Evolutionary conservation across 2,888 invertebrate genomes (phyloP), one percentile per base, ranked within the genome.

Genomic region (Dryocosmus kuriphilus): DNA sequence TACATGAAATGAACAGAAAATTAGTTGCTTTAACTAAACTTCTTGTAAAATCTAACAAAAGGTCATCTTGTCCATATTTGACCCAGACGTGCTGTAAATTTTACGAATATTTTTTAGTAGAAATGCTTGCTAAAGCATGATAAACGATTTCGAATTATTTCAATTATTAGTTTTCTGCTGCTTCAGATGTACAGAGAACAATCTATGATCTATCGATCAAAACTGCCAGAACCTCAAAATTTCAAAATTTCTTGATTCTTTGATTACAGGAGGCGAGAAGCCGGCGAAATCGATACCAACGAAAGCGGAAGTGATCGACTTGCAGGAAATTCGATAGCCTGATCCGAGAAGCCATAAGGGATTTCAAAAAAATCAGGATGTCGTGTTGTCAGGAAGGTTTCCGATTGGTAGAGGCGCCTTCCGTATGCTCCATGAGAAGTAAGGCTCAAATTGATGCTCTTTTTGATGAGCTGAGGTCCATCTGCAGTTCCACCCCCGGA

Each of bases 361-460:
- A 32, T 51, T n/a, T 9, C 5, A 30, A n/a, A 71, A 75, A 16
- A 38, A 75, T 83, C 61, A 86, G 82, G 30, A 88, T 90, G 87
- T 84, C 90, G 35, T 83, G 85, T 41, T 86, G 87, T 67, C 88
- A 85, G 80, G 89, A 89, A 74, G 89, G 90, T 24, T 91, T 91
- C 77, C 89, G 90, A n/a, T 80, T 91, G 80, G 81, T 85, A 22
- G 89, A 89, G n/a, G 88, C 87, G n/a, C 86, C 89, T 0, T 90
- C 91, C 7, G 90, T 91, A 71, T 90, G 90, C 75, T 91, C 91
- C 62, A 85, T 91, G 85, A 88, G 87, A 55, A 91, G 91, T 84
- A 91, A 91, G 76, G 91, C 91, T 16, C 87, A 89, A 32, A 97
- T 97, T 89, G 97, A 97, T 92, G 94, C 96, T 32, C 95, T 97